A percentile compares a stretch with the other conserved stretches of the same genome.
These are phyloP conservation scores for Drosophila gaucha DNA, from an alignment of 2,888 invertebrate species.

Conservation along the genomic window DNA sequence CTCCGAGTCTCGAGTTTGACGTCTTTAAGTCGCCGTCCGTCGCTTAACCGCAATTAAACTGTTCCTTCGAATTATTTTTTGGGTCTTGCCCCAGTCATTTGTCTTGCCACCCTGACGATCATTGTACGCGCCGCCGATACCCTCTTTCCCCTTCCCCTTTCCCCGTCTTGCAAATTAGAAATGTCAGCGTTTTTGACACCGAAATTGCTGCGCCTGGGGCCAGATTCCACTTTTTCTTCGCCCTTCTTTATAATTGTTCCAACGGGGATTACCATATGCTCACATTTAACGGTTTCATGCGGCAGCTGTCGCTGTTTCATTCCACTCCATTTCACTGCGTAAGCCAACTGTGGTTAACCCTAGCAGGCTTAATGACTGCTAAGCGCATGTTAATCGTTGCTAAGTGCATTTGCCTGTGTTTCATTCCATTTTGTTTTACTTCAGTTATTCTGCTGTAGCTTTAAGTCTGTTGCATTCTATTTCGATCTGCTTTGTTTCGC, in stretches of 20 bases:
- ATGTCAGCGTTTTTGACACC: constrained; percentile 77
- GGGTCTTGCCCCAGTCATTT: constrained; percentile 67
- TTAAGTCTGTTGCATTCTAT: not conserved
- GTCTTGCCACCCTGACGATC: constrained; percentile 63
- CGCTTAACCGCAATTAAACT: constrained; percentile 77
- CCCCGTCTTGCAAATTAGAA: constrained; percentile 67
- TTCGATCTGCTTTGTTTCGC: no score
- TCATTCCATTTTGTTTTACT: not conserved
- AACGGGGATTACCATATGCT: constrained; percentile 70
- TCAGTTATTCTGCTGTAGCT: not conserved
- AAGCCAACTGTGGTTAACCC: not conserved
- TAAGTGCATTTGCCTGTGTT: constrained; percentile 2
- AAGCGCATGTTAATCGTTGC: constrained; percentile 1
- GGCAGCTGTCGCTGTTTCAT: constrained; percentile 48
- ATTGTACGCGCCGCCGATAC: constrained; percentile 7
- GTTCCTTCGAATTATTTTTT: constrained; percentile 67
- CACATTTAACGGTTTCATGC: constrained; percentile 55
- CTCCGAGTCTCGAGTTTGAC: constrained; percentile 13
- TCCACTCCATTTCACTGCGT: constrained; percentile 26
- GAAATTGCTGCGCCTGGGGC: constrained; percentile 65
- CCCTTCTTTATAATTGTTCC: constrained; percentile 25
- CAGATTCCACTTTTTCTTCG: constrained; percentile 43
- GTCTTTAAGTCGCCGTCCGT: constrained; percentile 51
- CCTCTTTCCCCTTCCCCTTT: constrained; percentile 18
- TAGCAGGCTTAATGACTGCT: not conserved